These are phyloP conservation scores for Pseudorectes ferrugineus DNA, from an alignment of 2,113 vertebrate species.

Conservation along the genomic window DNA sequence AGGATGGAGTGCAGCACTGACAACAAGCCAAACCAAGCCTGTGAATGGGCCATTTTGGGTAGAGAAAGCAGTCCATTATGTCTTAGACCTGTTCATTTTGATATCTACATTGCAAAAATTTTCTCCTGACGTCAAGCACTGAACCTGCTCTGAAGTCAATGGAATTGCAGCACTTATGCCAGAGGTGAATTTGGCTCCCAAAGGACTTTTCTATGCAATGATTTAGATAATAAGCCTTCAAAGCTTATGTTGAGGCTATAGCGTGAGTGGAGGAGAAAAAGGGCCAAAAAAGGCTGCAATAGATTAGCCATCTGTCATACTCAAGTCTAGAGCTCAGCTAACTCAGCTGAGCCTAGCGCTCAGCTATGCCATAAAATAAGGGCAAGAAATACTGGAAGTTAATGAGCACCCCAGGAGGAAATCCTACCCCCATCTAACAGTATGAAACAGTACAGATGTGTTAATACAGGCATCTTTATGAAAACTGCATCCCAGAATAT, in stretches of 20 bases:
- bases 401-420: neutral
- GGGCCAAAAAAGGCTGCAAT: neutral
- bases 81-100: neutral
- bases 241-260: neutral
- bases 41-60: neutral
- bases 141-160: conserved; percentile 10
- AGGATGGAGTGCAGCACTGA: neutral
- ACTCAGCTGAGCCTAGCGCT: neutral
- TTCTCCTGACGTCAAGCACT: neutral
- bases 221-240: conserved; percentile 8
- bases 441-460: neutral
- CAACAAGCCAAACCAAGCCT: neutral
- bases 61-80: neutral
- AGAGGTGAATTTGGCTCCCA: conserved; percentile 7
- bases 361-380: neutral
- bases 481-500: conserved; percentile 29
- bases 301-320: neutral
- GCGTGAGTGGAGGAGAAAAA: neutral
- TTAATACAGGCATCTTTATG: neutral
- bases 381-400: neutral
- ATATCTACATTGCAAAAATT: conserved; percentile 23
- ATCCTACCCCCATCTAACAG: neutral
- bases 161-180: conserved; percentile 2
- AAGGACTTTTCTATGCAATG: neutral
- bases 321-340: neutral